Conservation (phyloP, 2,113 vertebrate species). For the Cacatua alba region DNA sequence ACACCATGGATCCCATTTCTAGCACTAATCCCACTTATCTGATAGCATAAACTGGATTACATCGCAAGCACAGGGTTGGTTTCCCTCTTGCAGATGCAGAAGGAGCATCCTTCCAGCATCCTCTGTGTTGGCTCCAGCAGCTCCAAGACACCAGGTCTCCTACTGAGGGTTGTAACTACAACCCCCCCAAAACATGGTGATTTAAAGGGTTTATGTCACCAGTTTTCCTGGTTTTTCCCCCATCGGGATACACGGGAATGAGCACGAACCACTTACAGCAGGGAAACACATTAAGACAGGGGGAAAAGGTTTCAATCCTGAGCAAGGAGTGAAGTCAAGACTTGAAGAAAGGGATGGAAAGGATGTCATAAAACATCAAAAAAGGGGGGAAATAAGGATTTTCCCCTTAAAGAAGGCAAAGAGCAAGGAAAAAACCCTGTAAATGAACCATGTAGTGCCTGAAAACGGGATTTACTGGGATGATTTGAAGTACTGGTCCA, state of each 20-base stretch:
- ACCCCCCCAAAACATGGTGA: fast-evolving
- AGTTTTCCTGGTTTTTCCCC: background rate
- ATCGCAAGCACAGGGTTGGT: background rate
- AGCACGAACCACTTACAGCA: background rate
- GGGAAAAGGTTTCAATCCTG: fast-evolving
- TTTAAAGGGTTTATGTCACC: background rate
- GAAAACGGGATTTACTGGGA: background rate
- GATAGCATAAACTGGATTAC: fast-evolving
- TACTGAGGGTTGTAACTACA: fast-evolving
- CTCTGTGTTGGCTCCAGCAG: background rate
- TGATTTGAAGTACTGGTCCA: background rate
- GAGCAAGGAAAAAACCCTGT: no score
- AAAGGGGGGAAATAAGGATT: background rate
- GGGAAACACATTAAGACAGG: fast-evolving
- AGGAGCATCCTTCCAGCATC: background rate
- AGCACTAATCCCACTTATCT: background rate
- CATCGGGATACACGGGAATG: fast-evolving
- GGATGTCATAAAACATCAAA: no score
- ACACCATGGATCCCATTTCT: background rate
- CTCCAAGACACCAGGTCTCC: background rate
- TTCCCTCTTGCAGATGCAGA: background rate
- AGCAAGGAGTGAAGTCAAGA: background rate
- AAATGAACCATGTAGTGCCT: fast-evolving
- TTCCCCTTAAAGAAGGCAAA: no score
- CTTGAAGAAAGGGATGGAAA: background rate